These are phyloP conservation scores for Pristionchus mayeri DNA, from an alignment of 2,888 invertebrate species.

Conservation along the genomic window DNA sequence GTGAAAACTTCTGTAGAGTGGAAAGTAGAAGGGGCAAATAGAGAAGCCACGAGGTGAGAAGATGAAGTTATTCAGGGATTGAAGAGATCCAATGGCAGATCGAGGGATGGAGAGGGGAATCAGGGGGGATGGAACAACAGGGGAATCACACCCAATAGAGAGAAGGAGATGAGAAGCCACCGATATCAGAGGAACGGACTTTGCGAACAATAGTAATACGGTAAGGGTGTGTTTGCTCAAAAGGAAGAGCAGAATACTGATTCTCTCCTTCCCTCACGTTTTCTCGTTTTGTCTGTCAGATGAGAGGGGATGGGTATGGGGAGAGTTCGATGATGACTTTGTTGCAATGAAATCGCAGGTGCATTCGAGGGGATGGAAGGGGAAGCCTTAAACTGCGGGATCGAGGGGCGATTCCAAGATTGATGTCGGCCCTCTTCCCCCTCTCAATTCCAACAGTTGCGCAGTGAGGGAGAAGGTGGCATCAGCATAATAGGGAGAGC, in stretches of 20 bases:
- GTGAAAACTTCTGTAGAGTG: conserved; percentile 35
- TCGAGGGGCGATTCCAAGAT: conserved; percentile 26
- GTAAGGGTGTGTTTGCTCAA: too few species aligned
- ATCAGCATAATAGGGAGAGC: conserved; percentile 44
- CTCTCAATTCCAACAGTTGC: conserved; percentile 44
- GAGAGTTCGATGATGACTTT: too few species aligned
- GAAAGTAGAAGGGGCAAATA: conserved; percentile 21
- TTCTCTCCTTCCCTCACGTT: too few species aligned
- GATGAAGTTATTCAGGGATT: conserved; percentile 25
- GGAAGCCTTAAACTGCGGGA: conserved; percentile 37
- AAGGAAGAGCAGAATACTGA: too few species aligned
- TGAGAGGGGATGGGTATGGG: too few species aligned
- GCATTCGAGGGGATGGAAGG: neutral
- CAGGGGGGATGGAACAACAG: neutral
- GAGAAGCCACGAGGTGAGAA: conserved; percentile 23
- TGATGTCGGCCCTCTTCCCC: neutral
- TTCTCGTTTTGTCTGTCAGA: too few species aligned
- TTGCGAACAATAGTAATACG: too few species aligned
- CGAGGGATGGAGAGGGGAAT: neutral
- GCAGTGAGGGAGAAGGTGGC: neutral
- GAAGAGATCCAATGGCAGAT: conserved; percentile 22
- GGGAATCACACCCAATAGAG: neutral
- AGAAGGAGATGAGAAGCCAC: too few species aligned
- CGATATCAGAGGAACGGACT: too few species aligned
- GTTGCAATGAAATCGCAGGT: conserved; percentile 10